Conservation (phyloP, 2,888 invertebrate species). For the Drosophila seclusa region DNA sequence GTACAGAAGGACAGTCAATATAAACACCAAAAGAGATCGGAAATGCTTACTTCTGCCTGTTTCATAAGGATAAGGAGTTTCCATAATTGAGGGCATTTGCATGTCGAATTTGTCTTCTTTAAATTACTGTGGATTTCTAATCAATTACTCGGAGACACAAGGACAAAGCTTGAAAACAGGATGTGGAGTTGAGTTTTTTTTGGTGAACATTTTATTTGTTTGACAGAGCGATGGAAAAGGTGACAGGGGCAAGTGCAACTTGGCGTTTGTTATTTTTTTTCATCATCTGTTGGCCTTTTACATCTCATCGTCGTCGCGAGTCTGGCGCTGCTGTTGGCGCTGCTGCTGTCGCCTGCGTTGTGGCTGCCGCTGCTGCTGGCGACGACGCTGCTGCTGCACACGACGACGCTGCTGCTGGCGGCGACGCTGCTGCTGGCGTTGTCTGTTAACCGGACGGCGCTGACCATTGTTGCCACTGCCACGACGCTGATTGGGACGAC, state of each 20-base stretch:
- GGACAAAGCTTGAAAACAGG: neutral
- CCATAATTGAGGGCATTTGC: neutral
- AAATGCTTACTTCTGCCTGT: neutral
- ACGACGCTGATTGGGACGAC: constrained; percentile 50
- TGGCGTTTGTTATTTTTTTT: neutral
- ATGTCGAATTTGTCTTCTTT: neutral
- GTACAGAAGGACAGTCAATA: neutral
- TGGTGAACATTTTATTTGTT: constrained; percentile 43
- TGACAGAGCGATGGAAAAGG: neutral
- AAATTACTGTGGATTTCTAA: neutral
- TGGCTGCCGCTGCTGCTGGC: constrained; percentile 31
- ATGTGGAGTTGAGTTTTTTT: constrained; percentile 4
- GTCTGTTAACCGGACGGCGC: constrained; percentile 40
- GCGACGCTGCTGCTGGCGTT: constrained; percentile 46
- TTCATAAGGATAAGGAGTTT: too few relatives aligned
- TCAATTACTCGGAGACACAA: neutral
- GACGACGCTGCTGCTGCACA: constrained; percentile 33
- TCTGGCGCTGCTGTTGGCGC: constrained; percentile 31
- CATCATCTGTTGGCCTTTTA: neutral
- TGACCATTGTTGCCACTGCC: constrained; percentile 28
- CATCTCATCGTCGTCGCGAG: constrained; percentile 28
- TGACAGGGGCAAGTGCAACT: neutral
- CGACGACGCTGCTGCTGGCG: constrained; percentile 43
- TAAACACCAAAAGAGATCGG: neutral
- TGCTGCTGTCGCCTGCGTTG: constrained; percentile 31